A percentile compares a stretch with the other conserved stretches of the same genome.
phyloP scores from a whole-genome alignment of 2,797 vertebrate species.

The Todus mexicanus region DNA sequence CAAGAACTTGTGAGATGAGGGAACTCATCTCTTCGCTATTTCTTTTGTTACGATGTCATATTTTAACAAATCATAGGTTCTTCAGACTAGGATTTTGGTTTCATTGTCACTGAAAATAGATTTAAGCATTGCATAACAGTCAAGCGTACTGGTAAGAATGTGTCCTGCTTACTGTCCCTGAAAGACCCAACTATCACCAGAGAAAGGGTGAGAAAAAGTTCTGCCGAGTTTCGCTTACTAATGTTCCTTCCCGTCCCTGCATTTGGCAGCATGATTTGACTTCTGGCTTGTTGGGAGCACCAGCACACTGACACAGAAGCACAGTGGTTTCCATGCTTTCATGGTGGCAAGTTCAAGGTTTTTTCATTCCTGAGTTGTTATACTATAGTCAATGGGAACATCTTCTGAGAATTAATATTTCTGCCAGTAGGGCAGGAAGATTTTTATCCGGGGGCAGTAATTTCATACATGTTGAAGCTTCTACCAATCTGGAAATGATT shows the following conservation, averaged over 20 bases:
- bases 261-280: not conserved
- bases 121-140: not conserved
- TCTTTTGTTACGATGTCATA: not conserved
- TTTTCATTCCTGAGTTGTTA: not conserved
- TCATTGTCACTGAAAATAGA: not conserved
- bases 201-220: not conserved
- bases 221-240: not conserved
- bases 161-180: not conserved
- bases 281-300: not conserved
- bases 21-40: not conserved
- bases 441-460: not conserved
- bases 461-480: not conserved
- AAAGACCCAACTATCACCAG: not conserved
- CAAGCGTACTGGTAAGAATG: slow-evolving; percentile 37
- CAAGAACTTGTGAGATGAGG: not conserved
- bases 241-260: not conserved
- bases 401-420: not conserved
- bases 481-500: not conserved
- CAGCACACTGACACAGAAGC: not conserved
- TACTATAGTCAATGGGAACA: not conserved
- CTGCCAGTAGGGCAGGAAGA: not conserved
- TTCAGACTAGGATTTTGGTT: not conserved
- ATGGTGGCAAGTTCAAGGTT: not conserved
- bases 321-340: not conserved
- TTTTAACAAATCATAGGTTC: not conserved